These are phyloP conservation scores for Porites evermanni DNA, from an alignment of 92 coral and sea anemone genomes.

Conservation along the genomic window DNA sequence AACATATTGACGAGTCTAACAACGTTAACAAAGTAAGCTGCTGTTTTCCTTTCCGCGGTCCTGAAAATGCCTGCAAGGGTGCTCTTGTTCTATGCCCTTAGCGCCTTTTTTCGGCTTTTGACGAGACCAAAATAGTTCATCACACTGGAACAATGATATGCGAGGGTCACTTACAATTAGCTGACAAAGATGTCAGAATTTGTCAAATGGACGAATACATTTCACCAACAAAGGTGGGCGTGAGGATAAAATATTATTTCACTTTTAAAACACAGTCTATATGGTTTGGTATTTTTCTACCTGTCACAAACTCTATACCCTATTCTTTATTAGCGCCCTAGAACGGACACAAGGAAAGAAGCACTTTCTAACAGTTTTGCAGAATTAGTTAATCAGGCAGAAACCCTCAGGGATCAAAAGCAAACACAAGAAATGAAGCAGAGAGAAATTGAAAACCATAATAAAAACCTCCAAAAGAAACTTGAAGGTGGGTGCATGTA, in stretches of 20 bases:
- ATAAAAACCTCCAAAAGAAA: slow-evolving; percentile 11
- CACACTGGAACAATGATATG: slow-evolving; percentile 27
- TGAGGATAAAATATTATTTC: neutral
- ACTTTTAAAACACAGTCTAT: neutral
- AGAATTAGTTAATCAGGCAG: slow-evolving; percentile 12
- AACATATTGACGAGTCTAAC: neutral
- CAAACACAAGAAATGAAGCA: neutral
- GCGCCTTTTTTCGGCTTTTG: slow-evolving; percentile 20
- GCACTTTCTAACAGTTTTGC: neutral
- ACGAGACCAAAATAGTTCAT: slow-evolving; percentile 7
- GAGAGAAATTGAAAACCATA: neutral
- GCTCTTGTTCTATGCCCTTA: slow-evolving; percentile 10
- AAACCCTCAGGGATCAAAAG: slow-evolving; percentile 15
- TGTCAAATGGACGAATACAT: neutral
- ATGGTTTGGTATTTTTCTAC: neutral
- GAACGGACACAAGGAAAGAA: neutral
- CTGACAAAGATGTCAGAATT: slow-evolving; percentile 21
- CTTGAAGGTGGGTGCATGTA: slow-evolving; percentile 14
- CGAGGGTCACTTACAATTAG: slow-evolving; percentile 5
- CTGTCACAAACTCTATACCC: neutral
- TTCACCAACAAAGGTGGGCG: slow-evolving; percentile 6
- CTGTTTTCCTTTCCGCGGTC: slow-evolving; percentile 18
- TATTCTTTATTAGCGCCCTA: slow-evolving; percentile 1
- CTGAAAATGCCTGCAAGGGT: slow-evolving; percentile 28
- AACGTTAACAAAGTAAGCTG: neutral